Conservation (phyloP, 2,888 invertebrate species). For the Drosophila mettleri region DNA sequence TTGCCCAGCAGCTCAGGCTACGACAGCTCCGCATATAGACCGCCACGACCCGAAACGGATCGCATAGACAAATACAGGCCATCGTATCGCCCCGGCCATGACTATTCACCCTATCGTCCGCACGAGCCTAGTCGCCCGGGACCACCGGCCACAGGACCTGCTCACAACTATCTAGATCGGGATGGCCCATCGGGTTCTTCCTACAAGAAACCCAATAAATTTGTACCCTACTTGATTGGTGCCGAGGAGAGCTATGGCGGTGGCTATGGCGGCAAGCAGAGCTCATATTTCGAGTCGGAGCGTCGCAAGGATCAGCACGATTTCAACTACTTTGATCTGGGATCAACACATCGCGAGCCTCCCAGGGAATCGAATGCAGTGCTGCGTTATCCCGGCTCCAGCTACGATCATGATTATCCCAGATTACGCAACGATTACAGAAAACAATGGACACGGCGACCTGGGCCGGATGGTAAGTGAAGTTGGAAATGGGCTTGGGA, state of each 20-base stretch:
- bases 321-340: conserved; percentile 85
- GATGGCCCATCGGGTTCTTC: conserved; percentile 68
- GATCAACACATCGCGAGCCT: conserved; percentile 83
- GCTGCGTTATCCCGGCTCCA: conserved; percentile 85
- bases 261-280: conserved; percentile 86
- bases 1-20: conserved; percentile 83
- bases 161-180: conserved; percentile 81
- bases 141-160: conserved; percentile 51
- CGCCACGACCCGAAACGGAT: conserved; percentile 73
- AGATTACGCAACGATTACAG: conserved; percentile 81
- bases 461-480: conserved; percentile 84
- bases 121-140: conserved; percentile 60
- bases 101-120: conserved; percentile 82
- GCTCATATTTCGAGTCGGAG: conserved; percentile 84
- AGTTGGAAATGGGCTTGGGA: neutral
- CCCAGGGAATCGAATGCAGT: conserved; percentile 84
- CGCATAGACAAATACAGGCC: conserved; percentile 81
- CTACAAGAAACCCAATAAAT: conserved; percentile 83
- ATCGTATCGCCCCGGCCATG: conserved; percentile 78
- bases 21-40: conserved; percentile 69
- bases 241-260: conserved; percentile 87
- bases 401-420: conserved; percentile 76
- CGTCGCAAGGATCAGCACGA: conserved; percentile 81
- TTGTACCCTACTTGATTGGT: conserved; percentile 87
- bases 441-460: conserved; percentile 84